Percentiles rank a stretch among this genome's conserved stretches.
Conservation (phyloP, 2,888 invertebrate species). For the Terebella lapidaria region DNA sequence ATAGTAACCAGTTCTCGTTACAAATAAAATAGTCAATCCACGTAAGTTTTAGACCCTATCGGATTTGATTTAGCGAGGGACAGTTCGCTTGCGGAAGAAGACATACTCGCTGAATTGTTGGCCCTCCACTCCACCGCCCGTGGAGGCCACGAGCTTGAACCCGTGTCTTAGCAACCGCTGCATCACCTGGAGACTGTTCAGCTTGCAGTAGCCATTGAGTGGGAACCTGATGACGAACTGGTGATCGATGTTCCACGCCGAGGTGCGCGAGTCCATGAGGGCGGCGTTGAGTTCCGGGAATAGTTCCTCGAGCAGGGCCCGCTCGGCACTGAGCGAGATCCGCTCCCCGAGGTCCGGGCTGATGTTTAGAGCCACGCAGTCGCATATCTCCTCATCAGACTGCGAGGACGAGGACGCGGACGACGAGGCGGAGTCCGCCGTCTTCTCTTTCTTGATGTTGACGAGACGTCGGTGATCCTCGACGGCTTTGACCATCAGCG, state of each 20-base stretch:
- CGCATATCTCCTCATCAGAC: conserved; percentile 55
- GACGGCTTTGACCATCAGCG: conserved; percentile 52
- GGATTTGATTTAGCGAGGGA: conserved; percentile 1
- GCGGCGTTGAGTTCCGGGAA: conserved; percentile 64
- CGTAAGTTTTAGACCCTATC: too few relatives aligned
- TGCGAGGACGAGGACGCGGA: background rate
- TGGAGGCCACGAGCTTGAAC: conserved; percentile 75
- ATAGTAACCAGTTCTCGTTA: too few relatives aligned
- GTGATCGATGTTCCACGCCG: conserved; percentile 77
- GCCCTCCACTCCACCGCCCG: conserved; percentile 81
- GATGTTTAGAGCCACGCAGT: conserved; percentile 75
- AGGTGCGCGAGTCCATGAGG: conserved; percentile 65
- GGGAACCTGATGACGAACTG: conserved; percentile 80
- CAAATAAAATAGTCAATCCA: too few relatives aligned
- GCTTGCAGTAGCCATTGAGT: conserved; percentile 80
- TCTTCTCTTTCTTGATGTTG: conserved; percentile 15
- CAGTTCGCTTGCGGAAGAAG: conserved; percentile 58
- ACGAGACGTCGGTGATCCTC: conserved; percentile 23
- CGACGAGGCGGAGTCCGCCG: conserved; percentile 11
- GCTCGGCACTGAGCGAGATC: conserved; percentile 76
- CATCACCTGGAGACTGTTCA: conserved; percentile 83
- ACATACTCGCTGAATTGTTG: conserved; percentile 86
- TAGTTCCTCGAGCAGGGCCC: conserved; percentile 63
- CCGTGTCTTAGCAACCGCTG: conserved; percentile 74
- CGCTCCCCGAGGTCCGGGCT: conserved; percentile 76